Base-by-base conservation (phyloP, 2,888 invertebrate genomes). In the Epirrhoe tristata region DNA sequence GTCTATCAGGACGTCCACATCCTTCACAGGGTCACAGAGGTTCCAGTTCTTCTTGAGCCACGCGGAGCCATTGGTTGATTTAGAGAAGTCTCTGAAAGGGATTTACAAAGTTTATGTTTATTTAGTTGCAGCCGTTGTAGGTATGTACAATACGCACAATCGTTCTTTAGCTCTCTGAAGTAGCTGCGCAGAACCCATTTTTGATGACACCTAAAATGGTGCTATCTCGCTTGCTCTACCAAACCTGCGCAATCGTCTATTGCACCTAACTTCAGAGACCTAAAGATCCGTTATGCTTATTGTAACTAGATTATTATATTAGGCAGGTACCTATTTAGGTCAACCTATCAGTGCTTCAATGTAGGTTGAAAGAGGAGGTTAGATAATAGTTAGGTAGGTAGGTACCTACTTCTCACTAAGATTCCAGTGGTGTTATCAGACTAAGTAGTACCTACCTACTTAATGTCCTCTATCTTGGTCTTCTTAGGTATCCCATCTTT, bases 41-140 rank as follows among this genome's bases (percentile, higher is more conserved):
- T 96, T 95, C 95, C 98, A 98, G 31, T 94, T 94, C 8, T 94
- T 92, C 24, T 95, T 94, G 4, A 99, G 82, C 94, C 95, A 96
- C 8, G 94, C 89, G 61, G 95, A 95, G 0, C 98, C 98, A 62
- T 95, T 95, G 10, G 94, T 95, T 87, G 90, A 88, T 1, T 85
- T 82, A 0, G 94, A 86, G 73, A 93, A 86, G 62, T 93, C 93
- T 79, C 94, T 94, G 83, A 52, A 84, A 81, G 6, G 48, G n/a
- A n/a, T 16, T 48, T 46, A 10, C 4, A 14, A 14, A 48, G 5
- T 6, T 16, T 16, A 14, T 48, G 48, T 2, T 14, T 6, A 48
- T 6, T 5, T 32, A n/a, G 4, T n/a, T n/a, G n/a, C n/a, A n/a
- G n/a, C n/a, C 0, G 53, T 16, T 31, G 31, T 52, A 31, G 31